Evolutionary conservation across 2,888 invertebrate species (phyloP).

Genomic region (Alentia gelatinosa): DNA sequence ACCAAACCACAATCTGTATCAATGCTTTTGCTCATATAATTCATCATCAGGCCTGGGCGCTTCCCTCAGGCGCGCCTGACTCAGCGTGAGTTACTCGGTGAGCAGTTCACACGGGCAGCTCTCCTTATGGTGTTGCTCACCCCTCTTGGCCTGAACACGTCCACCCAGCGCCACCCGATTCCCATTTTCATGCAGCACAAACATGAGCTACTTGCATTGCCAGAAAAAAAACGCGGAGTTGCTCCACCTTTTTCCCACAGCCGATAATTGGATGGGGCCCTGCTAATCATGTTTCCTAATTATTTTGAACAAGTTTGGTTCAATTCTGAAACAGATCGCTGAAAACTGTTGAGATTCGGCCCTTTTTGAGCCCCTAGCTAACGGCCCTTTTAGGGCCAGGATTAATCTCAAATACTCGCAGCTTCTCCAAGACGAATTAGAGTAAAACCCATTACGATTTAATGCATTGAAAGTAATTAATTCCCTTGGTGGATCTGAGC

Average conservation of each 20-base stretch:
- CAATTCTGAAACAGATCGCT: slow-evolving; percentile 41
- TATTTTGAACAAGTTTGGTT: slow-evolving; percentile 31
- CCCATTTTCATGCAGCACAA: background rate
- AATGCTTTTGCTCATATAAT: no score
- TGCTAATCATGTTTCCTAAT: slow-evolving; percentile 51
- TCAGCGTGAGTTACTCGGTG: background rate
- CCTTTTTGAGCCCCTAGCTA: background rate
- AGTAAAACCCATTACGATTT: background rate
- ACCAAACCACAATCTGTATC: no score
- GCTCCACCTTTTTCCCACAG: background rate
- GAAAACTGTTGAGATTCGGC: background rate
- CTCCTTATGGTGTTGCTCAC: background rate
- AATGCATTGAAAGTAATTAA: background rate
- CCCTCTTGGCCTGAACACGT: background rate
- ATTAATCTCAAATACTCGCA: background rate
- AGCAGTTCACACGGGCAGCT: background rate
- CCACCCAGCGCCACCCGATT: background rate
- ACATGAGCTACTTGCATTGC: background rate
- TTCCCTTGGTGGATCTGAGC: background rate
- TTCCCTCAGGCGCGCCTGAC: no score
- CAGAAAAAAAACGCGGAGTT: background rate
- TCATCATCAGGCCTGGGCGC: no score
- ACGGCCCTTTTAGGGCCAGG: background rate
- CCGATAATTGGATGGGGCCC: slow-evolving; percentile 9
- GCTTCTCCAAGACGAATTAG: slow-evolving; percentile 25